These are phyloP conservation scores for Xiphias gladius DNA, from an alignment of 2,113 vertebrate species.

Conservation along the genomic window DNA sequence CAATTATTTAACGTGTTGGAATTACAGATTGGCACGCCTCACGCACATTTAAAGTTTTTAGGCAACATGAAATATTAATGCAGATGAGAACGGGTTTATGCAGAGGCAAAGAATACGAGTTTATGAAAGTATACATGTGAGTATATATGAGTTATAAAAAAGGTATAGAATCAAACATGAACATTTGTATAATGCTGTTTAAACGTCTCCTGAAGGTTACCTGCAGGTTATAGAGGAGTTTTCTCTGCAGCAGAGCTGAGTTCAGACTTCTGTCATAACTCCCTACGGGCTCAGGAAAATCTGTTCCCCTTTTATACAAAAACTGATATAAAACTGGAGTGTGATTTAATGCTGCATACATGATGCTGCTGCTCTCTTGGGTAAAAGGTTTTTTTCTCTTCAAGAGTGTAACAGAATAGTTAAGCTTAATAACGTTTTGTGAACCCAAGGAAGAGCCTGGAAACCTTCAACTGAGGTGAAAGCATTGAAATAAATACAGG, in stretches of 20 bases:
- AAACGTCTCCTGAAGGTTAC: constrained; percentile 9
- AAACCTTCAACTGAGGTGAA: constrained; percentile 3
- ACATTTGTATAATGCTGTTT: constrained; percentile 24
- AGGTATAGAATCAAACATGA: constrained; percentile 8
- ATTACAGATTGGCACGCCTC: constrained; percentile 54
- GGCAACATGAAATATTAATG: constrained; percentile 61
- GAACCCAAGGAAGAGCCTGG: not conserved
- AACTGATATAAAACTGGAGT: constrained; percentile 3
- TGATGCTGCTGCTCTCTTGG: not conserved
- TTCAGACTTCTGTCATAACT: not conserved
- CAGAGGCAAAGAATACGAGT: constrained; percentile 16
- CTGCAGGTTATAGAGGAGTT: not conserved
- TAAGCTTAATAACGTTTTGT: not conserved
- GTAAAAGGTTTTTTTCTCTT: not conserved
- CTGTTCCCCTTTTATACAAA: not conserved
- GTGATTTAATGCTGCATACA: constrained; percentile 18
- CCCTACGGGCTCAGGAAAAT: not conserved
- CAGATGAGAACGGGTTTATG: constrained; percentile 19
- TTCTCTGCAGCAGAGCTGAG: not conserved
- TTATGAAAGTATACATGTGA: no score
- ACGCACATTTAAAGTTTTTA: constrained; percentile 66
- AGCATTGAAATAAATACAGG: not conserved
- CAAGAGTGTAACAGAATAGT: not conserved
- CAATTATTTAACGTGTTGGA: constrained; percentile 62
- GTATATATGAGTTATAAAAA: not conserved